Evolutionary conservation across 2,888 invertebrate genomes (phyloP).

Genomic region (Agrypnus murinus): DNA sequence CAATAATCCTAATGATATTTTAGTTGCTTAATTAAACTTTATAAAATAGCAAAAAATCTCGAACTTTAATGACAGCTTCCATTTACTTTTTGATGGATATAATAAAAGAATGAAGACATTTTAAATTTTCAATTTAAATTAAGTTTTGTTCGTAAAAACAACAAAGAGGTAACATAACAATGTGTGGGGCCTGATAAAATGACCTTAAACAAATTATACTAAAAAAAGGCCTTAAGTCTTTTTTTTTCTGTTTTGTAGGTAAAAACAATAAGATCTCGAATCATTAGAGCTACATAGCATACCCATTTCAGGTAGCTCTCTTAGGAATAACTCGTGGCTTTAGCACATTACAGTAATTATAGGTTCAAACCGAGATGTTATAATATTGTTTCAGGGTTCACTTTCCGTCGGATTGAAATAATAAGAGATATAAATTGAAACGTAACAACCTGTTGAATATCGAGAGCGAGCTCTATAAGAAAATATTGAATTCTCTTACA

Average conservation of each 20-base stretch:
- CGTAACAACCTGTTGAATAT: slow-evolving; percentile 59
- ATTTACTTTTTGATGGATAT: slow-evolving; percentile 2
- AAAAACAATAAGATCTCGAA: not conserved
- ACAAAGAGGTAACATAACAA: slow-evolving; percentile 1
- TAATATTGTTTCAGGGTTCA: slow-evolving; percentile 53
- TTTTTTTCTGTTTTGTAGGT: not conserved
- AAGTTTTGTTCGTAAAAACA: not conserved
- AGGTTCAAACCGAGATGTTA: slow-evolving; percentile 46
- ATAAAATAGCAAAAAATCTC: not conserved
- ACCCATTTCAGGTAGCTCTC: slow-evolving; percentile 55
- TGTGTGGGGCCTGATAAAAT: slow-evolving; percentile 21
- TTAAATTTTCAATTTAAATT: slow-evolving; percentile 13
- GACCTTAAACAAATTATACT: not conserved
- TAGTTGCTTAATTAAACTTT: slow-evolving; percentile 8
- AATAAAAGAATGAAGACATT: slow-evolving; percentile 13
- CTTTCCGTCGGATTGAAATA: slow-evolving; percentile 54
- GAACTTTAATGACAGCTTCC: slow-evolving; percentile 8
- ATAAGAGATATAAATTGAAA: slow-evolving; percentile 59
- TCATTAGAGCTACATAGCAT: slow-evolving; percentile 37
- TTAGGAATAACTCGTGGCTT: slow-evolving; percentile 44
- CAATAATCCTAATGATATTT: slow-evolving; percentile 8
- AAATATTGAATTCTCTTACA: slow-evolving; percentile 38
- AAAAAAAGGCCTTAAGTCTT: slow-evolving; percentile 17
- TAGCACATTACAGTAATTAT: slow-evolving; percentile 53
- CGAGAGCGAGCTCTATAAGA: slow-evolving; percentile 34